phyloP scores from a whole-genome alignment of 2,797 vertebrate genomes.

The Myotis planiceps region DNA sequence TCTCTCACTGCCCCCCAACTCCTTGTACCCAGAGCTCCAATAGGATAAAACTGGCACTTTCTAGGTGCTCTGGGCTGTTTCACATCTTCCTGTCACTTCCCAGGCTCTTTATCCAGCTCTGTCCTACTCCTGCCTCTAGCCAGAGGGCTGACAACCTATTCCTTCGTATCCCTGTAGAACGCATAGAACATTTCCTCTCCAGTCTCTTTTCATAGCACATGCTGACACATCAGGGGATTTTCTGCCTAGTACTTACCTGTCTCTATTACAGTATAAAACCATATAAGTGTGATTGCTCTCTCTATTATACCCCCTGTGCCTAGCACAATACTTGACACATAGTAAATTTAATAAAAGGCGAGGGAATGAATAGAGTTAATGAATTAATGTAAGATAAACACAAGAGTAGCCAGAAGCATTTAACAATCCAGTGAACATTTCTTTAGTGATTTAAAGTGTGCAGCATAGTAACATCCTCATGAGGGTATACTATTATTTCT shows the following conservation, averaged over 20 bases:
- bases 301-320: neutral
- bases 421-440: neutral
- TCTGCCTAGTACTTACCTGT: neutral
- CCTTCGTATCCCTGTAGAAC: fast-evolving
- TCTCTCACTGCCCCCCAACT: neutral
- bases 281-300: neutral
- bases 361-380: neutral
- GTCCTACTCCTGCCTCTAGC: neutral
- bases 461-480: neutral
- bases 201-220: neutral
- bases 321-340: neutral
- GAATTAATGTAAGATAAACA: neutral
- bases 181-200: neutral
- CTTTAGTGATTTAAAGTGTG: neutral
- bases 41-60: neutral
- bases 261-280: neutral
- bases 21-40: neutral
- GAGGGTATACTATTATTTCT: neutral
- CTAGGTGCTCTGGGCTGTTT: neutral
- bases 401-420: neutral
- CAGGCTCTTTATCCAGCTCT: neutral
- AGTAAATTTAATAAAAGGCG: neutral
- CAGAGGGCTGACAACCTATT: neutral
- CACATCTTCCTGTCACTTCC: neutral
- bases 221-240: neutral